A percentile compares a stretch with the other conserved stretches of the same genome.
These are phyloP conservation scores for Penaeus indicus DNA, from an alignment of 1,140 invertebrate species.

Conservation along the genomic window DNA sequence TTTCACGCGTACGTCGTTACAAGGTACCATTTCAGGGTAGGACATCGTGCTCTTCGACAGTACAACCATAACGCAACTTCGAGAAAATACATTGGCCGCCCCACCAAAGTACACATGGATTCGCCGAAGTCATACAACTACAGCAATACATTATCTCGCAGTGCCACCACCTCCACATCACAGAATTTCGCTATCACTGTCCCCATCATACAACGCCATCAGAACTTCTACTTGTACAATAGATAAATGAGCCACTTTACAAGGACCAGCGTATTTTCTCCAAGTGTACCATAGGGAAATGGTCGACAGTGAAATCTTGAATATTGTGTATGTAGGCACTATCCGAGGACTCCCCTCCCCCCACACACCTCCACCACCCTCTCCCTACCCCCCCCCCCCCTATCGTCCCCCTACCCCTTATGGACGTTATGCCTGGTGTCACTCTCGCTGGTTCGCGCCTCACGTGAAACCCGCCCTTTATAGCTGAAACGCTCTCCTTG, in stretches of 20 bases:
- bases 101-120: no score
- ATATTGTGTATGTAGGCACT: constrained; percentile 8
- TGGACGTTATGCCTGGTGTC: not conserved
- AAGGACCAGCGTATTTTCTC: constrained; percentile 16
- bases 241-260: constrained; percentile 23
- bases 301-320: constrained; percentile 3
- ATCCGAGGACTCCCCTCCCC: not conserved
- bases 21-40: no score
- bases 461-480: not conserved
- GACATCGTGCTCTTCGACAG: no score
- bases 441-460: not conserved
- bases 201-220: not conserved
- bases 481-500: no score
- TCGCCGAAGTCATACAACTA: no score
- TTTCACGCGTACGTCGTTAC: no score
- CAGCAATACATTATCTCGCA: no score
- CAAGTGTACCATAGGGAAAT: constrained; percentile 23
- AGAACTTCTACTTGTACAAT: constrained; percentile 3
- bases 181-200: not conserved
- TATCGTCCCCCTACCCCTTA: not conserved
- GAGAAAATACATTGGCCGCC: no score
- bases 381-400: not conserved
- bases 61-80: no score
- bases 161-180: not conserved
- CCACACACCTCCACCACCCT: not conserved